Evolutionary conservation across 2,113 vertebrate genomes (phyloP).

Genomic region (Erythrolamprus reginae): DNA sequence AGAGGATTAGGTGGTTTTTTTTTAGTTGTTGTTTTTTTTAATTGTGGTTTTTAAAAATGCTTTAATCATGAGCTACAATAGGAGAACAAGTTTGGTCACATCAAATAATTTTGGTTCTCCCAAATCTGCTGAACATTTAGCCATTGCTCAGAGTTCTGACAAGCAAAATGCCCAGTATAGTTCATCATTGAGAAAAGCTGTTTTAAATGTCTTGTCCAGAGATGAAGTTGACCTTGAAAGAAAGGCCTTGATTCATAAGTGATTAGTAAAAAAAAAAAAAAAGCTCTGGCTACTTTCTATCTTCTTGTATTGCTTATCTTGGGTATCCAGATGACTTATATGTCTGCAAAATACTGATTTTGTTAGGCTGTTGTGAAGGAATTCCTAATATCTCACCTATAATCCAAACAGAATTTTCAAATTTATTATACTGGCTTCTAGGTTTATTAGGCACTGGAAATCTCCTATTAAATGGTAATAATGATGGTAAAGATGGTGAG

Average conservation of each 20-base stretch:
- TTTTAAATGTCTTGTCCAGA: conserved; percentile 33
- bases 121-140: conserved; percentile 33
- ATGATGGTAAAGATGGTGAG: background rate
- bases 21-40: background rate
- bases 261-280: background rate
- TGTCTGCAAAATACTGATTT: background rate
- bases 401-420: background rate
- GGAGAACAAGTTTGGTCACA: conserved; percentile 61
- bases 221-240: background rate
- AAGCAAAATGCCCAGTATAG: conserved; percentile 40
- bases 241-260: background rate
- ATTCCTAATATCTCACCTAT: background rate
- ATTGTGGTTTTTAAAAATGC: conserved; percentile 54
- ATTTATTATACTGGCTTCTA: background rate
- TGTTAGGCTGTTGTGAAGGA: background rate
- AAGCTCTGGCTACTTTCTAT: no score
- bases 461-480: background rate
- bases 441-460: background rate
- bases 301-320: background rate
- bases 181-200: conserved; percentile 17
- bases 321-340: background rate
- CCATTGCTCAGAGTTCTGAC: conserved; percentile 30
- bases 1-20: conserved; percentile 50
- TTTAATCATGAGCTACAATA: conserved; percentile 68
- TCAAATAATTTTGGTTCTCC: conserved; percentile 54